Percentiles rank a stretch among this genome's conserved stretches.
These are phyloP conservation scores for Dexiosoma caninum DNA, from an alignment of 2,888 invertebrate genomes.

Conservation along the genomic window DNA sequence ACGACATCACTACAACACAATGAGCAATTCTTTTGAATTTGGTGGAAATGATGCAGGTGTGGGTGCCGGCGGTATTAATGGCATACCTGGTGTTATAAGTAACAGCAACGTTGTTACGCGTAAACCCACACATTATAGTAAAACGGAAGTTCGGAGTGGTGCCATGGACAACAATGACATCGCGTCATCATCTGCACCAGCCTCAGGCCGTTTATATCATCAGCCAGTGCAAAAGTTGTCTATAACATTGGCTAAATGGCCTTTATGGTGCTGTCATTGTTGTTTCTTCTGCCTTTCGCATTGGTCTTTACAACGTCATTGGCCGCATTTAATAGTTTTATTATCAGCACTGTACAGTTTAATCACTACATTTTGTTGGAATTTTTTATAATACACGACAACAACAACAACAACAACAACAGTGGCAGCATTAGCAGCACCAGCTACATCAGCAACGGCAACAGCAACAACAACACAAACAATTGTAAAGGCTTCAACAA, in stretches of 20 bases:
- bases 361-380: slow-evolving; percentile 69
- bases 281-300: slow-evolving; percentile 53
- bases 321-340: slow-evolving; percentile 70
- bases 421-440: background rate
- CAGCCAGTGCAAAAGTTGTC: slow-evolving; percentile 44
- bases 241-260: slow-evolving; percentile 39
- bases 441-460: background rate
- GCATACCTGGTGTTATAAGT: slow-evolving; percentile 62
- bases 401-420: background rate
- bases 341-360: slow-evolving; percentile 68
- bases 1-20: slow-evolving; percentile 65
- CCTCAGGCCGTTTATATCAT: slow-evolving; percentile 36
- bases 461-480: slow-evolving; percentile 32
- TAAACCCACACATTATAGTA: slow-evolving; percentile 74
- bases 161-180: slow-evolving; percentile 74
- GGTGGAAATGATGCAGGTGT: slow-evolving; percentile 40
- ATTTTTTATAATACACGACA: slow-evolving; percentile 74
- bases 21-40: slow-evolving; percentile 59
- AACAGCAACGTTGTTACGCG: slow-evolving; percentile 72
- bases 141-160: slow-evolving; percentile 70
- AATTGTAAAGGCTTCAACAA: slow-evolving; percentile 41
- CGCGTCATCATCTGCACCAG: slow-evolving; percentile 64
- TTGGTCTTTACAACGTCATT: slow-evolving; percentile 63
- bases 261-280: slow-evolving; percentile 52
- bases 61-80: slow-evolving; percentile 58